A percentile compares a stretch with the other conserved stretches of the same genome.
phyloP scores from a whole-genome alignment of 2,113 vertebrate genomes.

The Rhabdornis inornatus region DNA sequence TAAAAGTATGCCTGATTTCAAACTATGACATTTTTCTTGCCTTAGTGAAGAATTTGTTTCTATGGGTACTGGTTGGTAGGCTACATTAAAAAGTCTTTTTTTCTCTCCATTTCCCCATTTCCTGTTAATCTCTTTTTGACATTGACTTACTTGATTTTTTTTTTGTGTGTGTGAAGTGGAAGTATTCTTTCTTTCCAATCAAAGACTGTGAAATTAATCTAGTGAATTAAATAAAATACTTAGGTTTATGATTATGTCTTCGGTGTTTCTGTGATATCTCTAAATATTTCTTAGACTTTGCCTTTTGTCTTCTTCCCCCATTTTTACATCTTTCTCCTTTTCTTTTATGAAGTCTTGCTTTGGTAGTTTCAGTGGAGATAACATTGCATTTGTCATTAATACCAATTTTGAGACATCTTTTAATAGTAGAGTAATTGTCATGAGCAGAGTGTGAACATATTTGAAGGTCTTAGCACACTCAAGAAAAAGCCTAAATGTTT shows the following conservation, averaged over 20 bases:
- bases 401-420: neutral
- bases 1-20: neutral
- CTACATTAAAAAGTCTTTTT: neutral
- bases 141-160: neutral
- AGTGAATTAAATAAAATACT: conserved; percentile 1
- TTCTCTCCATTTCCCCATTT: neutral
- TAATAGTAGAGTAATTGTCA: neutral
- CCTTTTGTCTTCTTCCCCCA: neutral
- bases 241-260: conserved; percentile 1
- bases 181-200: neutral
- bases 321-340: neutral
- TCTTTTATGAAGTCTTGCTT: neutral
- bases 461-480: neutral
- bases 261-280: neutral
- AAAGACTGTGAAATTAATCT: conserved; percentile 10
- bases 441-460: neutral
- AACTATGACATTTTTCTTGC: neutral
- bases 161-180: neutral
- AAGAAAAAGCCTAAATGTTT: neutral
- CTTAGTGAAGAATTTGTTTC: neutral
- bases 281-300: conserved; percentile 15
- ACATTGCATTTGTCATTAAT: neutral
- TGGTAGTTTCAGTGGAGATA: neutral
- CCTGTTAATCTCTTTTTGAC: neutral
- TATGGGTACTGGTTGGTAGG: neutral